Evolutionary conservation across 92 coral and sea anemone species (phyloP), one percentile per base, ranked within the genome.

Genomic region (Phenganax stokvisi): DNA sequence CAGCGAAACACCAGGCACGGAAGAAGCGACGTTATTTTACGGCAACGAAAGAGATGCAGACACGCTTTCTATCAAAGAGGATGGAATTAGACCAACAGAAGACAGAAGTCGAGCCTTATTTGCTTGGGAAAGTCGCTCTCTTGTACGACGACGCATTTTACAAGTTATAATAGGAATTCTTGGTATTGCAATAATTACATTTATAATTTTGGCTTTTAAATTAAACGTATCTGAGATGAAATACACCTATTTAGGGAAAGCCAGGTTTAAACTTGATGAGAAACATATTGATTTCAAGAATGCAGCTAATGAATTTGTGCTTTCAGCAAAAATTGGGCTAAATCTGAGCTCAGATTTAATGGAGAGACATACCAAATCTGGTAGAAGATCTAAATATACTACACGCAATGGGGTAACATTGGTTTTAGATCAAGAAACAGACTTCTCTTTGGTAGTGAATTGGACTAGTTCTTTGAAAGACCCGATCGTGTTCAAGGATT

Each of bases 401-500:
- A 65, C 83, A 2, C 11, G 54, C 2, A 62, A 65, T 9, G 83
- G 83, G n/a, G 69, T 79, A 0, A 37, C 73, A 8, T 62, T 79
- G 56, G 54, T 31, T 20, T 51, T 79, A 17, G 63, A 58, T 11
- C 81, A 76, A 76, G 83, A 79, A 54, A 37, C 74, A 4, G 53
- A 63, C 0, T 52, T 51, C 74, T n/a, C 71, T n/a, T 51, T 63
- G 47, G 17, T 55, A 62, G 83, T 65, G 12, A 65, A 79, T 54
- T 79, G 83, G 83, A 79, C 83, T 12, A 79, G 83, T 79, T 79
- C 61, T 3, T 60, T 54, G 7, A 64, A 54, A 20, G 56, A 47
- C 3, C 56, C 83, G 9, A 63, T 25, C 3, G 83, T 79, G 58
- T 85, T 90, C 62, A 75, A 75, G 71, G 97, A 92, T 66, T 89